Base-by-base conservation (phyloP, 2,888 invertebrate genomes). In the Carcina quercana region DNA sequence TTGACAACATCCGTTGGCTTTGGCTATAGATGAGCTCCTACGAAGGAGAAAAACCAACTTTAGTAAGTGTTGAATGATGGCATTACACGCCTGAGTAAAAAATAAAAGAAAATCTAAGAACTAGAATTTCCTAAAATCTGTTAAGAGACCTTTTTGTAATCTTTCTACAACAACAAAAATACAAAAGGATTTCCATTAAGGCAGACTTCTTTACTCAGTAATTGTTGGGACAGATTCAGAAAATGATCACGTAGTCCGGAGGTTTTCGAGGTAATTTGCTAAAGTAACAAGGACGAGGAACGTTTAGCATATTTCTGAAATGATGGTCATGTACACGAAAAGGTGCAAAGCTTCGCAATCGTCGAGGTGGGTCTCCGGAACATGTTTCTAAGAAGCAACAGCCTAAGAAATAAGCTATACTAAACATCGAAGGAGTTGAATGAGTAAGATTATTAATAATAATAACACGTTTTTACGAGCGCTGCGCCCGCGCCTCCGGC, bases 11-110 rank as follows among this genome's bases (percentile, higher is more conserved):
- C 83, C 83, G 80, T 76, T 83, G 83, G 47, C 83, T 83, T 83
- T 83, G 83, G 80, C 71, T 83, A 83, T 83, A 83, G 83, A 83
- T 83, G 84, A 82, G 79, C 83, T 83, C 83, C 83, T 83, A 83
- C 72, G 72, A 82, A 80, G 76, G 33, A 76, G 65, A 66, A 83
- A 82, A 73, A 78, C 48, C 56, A 60, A 62, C 72, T 83, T 83
- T 83, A 83, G 80, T 80, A 65, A 50, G 51, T 53, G 54, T 61
- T 51, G 73, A 72, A 69, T 57, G 60, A 56, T 56, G 71, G 69
- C 68, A 52, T 46, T 44, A 50, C 58, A 59, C 47, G 76, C 78
- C 75, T 69, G 15, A 24, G 10, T 13, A 5, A 13, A 13, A n/a
- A 5, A 24, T 12, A 11, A n/a, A 12, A 5, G n/a, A 24, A 24